These are phyloP conservation scores for Cyclura pinguis DNA, from an alignment of 2,797 vertebrate genomes.

Conservation along the genomic window DNA sequence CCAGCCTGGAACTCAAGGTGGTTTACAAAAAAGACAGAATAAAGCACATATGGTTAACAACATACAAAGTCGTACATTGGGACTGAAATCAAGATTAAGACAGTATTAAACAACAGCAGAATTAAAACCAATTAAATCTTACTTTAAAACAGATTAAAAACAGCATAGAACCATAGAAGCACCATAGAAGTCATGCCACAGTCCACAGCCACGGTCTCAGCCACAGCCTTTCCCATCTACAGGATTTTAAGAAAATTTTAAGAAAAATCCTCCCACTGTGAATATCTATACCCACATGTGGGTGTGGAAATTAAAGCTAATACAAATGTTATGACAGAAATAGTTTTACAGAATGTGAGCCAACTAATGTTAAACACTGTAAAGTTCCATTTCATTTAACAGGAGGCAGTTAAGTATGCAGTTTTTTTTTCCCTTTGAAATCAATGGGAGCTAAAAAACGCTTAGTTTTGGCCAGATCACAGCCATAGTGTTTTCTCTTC, in stretches of 20 bases:
- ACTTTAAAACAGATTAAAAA: too few species aligned
- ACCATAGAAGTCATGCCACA: too few species aligned
- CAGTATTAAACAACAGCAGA: too few species aligned
- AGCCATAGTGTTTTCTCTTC: neutral
- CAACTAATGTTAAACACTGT: neutral
- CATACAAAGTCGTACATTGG: too few species aligned
- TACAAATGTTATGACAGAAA: neutral
- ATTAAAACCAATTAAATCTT: too few species aligned
- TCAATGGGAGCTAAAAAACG: neutral
- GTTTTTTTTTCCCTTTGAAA: neutral
- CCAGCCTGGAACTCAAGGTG: too few species aligned
- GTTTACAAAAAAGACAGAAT: too few species aligned
- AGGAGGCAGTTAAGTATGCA: neutral
- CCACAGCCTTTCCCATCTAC: neutral
- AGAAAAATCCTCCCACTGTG: neutral
- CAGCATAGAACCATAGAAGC: too few species aligned
- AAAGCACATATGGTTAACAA: too few species aligned
- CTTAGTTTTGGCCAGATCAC: conserved; percentile 11
- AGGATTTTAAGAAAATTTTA: neutral
- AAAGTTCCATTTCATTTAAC: neutral
- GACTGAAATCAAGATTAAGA: too few species aligned
- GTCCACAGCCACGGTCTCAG: neutral
- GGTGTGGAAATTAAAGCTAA: neutral
- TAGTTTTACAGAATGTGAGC: neutral
- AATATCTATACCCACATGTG: neutral